phyloP scores from a whole-genome alignment of 2,113 vertebrate genomes.

The Platichthys flesus region DNA sequence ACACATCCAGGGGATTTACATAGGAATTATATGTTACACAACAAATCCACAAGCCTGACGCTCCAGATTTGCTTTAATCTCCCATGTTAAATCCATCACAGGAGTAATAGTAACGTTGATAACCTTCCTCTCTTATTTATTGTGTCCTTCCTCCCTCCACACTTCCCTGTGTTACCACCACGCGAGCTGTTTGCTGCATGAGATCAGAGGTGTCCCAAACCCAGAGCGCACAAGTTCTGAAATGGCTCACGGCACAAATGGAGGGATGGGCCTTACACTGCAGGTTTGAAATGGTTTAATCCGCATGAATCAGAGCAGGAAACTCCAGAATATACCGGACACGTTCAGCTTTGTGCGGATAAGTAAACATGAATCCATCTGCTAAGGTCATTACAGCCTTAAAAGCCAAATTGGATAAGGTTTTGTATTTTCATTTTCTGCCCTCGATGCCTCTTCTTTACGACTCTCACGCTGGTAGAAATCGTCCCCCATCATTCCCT shows the following conservation, averaged over 20 bases:
- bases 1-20: slow-evolving; percentile 50
- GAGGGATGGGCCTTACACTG: slow-evolving; percentile 7
- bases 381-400: slow-evolving; percentile 29
- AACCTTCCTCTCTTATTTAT: slow-evolving; percentile 12
- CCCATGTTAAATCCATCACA: slow-evolving; percentile 44
- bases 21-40: slow-evolving; percentile 70
- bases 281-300: slow-evolving; percentile 54
- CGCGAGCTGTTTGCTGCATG: too few relatives aligned
- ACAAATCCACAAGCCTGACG: slow-evolving; percentile 63
- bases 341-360: slow-evolving; percentile 27
- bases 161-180: background rate
- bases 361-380: slow-evolving; percentile 30
- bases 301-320: slow-evolving; percentile 34
- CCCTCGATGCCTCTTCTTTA: slow-evolving; percentile 10
- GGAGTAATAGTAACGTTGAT: slow-evolving; percentile 6
- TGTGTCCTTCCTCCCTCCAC: background rate
- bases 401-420: slow-evolving; percentile 36
- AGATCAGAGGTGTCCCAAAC: slow-evolving; percentile 1
- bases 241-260: slow-evolving; percentile 13
- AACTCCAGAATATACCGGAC: background rate
- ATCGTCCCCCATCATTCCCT: background rate
- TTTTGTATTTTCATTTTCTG: slow-evolving; percentile 34
- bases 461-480: too few relatives aligned
- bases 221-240: slow-evolving; percentile 18
- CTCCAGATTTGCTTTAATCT: slow-evolving; percentile 69